A percentile compares a stretch with the other conserved stretches of the same genome.
Conservation (phyloP, 2,113 vertebrate species). For the Hyaena hyaena region DNA sequence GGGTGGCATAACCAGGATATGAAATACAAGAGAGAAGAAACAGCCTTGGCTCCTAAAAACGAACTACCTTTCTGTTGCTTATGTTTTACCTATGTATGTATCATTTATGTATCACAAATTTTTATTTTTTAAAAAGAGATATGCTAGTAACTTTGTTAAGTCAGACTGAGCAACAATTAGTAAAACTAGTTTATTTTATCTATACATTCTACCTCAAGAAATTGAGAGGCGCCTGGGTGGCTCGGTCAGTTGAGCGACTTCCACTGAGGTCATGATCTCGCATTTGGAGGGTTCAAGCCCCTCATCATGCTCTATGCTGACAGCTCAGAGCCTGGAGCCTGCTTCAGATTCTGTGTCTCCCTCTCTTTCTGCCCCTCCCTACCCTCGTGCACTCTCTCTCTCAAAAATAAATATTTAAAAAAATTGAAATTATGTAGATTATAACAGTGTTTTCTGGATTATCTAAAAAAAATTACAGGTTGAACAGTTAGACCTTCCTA, state of each 20-base stretch:
- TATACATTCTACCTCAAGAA: background rate
- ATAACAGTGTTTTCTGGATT: background rate
- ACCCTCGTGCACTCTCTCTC: too few relatives aligned
- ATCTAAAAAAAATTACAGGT: background rate
- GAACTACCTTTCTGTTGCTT: background rate
- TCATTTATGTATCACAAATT: background rate
- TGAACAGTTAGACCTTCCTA: constrained; percentile 1
- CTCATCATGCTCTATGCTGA: too few relatives aligned
- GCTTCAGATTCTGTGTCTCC: too few relatives aligned
- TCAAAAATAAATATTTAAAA: too few relatives aligned
- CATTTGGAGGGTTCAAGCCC: too few relatives aligned
- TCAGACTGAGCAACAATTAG: background rate
- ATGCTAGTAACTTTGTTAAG: background rate
- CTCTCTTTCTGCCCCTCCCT: too few relatives aligned
- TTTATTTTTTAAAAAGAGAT: background rate
- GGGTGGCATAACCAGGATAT: background rate
- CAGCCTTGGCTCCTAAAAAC: background rate
- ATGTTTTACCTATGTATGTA: background rate
- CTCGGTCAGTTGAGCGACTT: too few relatives aligned
- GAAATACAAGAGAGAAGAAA: background rate
- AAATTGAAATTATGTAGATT: background rate
- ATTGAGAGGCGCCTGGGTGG: background rate
- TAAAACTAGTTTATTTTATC: constrained; percentile 4
- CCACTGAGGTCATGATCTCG: too few relatives aligned
- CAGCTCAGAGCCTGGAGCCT: too few relatives aligned